Conservation (phyloP, 2,797 vertebrate species). For the Rousettus madagascariensis region DNA sequence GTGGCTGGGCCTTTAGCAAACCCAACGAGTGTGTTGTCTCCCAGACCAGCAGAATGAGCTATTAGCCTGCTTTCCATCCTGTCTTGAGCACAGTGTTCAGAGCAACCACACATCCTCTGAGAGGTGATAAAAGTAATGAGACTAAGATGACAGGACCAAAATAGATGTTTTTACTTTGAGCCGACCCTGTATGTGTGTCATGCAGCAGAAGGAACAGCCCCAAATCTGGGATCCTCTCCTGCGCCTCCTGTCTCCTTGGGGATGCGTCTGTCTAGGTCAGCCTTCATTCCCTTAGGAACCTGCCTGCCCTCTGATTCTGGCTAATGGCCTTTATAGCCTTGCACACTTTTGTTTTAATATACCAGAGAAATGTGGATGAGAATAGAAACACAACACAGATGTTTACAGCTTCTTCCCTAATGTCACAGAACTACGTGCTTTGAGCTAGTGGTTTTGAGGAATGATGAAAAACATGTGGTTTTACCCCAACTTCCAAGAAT, state of each 20-base stretch:
- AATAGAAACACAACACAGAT: background rate
- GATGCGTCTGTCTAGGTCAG: background rate
- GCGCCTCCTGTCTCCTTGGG: fast-evolving
- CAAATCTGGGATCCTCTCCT: background rate
- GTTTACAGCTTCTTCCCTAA: background rate
- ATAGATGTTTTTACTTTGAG: background rate
- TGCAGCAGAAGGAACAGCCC: background rate
- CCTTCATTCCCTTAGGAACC: background rate
- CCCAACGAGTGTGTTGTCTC: background rate
- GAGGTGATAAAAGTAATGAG: constrained; percentile 2
- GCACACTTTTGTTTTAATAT: background rate
- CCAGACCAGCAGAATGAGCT: background rate
- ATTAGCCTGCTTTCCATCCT: background rate
- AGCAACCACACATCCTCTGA: background rate
- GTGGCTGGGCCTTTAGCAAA: fast-evolving
- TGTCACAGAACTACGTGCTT: background rate
- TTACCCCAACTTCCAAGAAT: constrained; percentile 62
- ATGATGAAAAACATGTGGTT: constrained; percentile 55
- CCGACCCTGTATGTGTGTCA: background rate
- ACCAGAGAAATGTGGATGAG: background rate
- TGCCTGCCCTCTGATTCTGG: background rate
- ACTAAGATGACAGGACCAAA: background rate
- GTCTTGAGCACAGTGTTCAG: background rate
- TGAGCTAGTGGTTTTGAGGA: background rate
- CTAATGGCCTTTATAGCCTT: background rate